These are phyloP conservation scores for Saturnia japonica DNA, from an alignment of 2,888 invertebrate genomes.

Conservation along the genomic window DNA sequence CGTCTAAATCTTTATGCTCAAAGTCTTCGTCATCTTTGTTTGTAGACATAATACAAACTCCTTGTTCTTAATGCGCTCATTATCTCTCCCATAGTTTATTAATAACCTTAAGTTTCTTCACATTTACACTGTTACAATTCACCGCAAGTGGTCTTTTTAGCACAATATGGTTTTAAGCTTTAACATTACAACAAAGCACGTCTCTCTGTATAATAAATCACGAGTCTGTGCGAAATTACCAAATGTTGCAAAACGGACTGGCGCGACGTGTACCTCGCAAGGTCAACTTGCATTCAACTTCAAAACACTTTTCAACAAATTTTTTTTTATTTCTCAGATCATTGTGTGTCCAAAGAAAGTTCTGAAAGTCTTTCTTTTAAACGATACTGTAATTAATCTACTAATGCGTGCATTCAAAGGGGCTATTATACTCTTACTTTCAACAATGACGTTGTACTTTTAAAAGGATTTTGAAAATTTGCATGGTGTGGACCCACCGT, in stretches of 20 bases:
- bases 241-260: slow-evolving; percentile 69
- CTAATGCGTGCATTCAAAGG: slow-evolving; percentile 59
- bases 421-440: slow-evolving; percentile 72
- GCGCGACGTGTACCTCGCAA: slow-evolving; percentile 57
- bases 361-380: slow-evolving; percentile 64
- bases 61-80: slow-evolving; percentile 55
- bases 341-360: slow-evolving; percentile 55
- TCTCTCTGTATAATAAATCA: slow-evolving; percentile 68
- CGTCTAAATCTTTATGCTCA: slow-evolving; percentile 64
- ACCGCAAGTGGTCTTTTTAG: slow-evolving; percentile 73
- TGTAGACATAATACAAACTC: slow-evolving; percentile 48
- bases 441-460: slow-evolving; percentile 56
- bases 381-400: slow-evolving; percentile 73
- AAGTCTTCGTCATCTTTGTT: slow-evolving; percentile 52
- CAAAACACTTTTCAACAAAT: slow-evolving; percentile 40
- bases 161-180: slow-evolving; percentile 55
- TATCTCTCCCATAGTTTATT: slow-evolving; percentile 50
- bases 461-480: slow-evolving; percentile 57
- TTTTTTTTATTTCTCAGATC: slow-evolving; percentile 42
- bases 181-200: slow-evolving; percentile 55
- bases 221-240: slow-evolving; percentile 65
- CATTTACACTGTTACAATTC: slow-evolving; percentile 59
- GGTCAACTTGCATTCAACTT: slow-evolving; percentile 63
- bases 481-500: slow-evolving; percentile 70
- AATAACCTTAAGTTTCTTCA: slow-evolving; percentile 50